Evolutionary conservation across 2,113 vertebrate species (phyloP), one percentile per base, ranked within the genome.

Genomic region (Nycticryphes semicollaris): DNA sequence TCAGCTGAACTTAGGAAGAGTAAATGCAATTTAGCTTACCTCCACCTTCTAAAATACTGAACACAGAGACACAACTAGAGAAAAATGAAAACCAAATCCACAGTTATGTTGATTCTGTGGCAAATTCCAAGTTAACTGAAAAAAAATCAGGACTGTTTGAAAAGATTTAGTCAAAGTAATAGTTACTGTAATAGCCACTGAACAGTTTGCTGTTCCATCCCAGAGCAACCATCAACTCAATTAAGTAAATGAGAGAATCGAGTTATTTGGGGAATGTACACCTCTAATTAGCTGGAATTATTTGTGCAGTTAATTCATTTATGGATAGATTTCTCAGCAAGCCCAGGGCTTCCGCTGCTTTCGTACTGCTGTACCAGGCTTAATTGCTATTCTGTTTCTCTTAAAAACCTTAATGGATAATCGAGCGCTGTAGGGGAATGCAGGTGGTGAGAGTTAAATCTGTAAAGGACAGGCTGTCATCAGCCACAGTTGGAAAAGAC

Each of bases 261-360:
- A 90, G 88, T 79, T 96, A 96, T 92, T 86, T 54, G 47, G 56
- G 75, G 90, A 95, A 95, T 86, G 83, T 35, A 78, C 86, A 95
- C 83, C 92, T 93, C 92, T 88, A 95, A 97, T 95, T 95, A 96
- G 87, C 30, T 90, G 92, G 79, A 96, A 93, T 92, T 96, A 92
- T 94, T 92, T 96, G 92, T 67, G 41, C 72, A 92, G 92, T 92
- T 96, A 92, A 94, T 93, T 95, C 94, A 92, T 90, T 96, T 95
- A 93, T 92, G 51, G 87, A 85, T 70, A 78, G 63, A 92, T 92
- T 94, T 96, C 94, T 93, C 96, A 94, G 87, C 93, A 97, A 96
- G 90, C 79, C 35, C 33, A 86, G 5, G 1, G 67, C 75, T 93
- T 91, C 47, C 43, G 54, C 50, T n/a, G 4, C 74, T 91, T 79